A percentile compares a stretch with the other conserved stretches of the same genome.
phyloP scores from a whole-genome alignment of 2,113 vertebrate genomes.

The Neomonachus schauinslandi region DNA sequence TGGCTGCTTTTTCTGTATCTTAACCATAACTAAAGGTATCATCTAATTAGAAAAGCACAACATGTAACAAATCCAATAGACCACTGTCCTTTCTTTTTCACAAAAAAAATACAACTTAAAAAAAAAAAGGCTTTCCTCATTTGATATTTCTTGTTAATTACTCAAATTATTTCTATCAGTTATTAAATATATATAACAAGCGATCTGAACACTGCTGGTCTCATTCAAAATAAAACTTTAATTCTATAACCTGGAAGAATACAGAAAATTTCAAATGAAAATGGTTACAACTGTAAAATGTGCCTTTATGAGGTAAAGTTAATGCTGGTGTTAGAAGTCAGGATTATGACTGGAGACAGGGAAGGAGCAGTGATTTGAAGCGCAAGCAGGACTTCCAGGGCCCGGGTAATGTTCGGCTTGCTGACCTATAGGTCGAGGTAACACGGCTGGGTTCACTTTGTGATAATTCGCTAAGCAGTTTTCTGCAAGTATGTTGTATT shows the following conservation, averaged over 20 bases:
- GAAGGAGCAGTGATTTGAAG: neutral
- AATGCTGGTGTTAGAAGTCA: neutral
- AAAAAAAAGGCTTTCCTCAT: slow-evolving; percentile 15
- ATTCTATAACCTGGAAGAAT: slow-evolving; percentile 6
- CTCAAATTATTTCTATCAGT: neutral
- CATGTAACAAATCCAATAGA: neutral
- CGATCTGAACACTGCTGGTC: neutral
- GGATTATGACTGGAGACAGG: neutral
- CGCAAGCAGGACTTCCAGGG: neutral
- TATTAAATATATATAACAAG: slow-evolving; percentile 30
- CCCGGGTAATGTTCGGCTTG: neutral
- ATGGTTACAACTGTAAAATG: neutral
- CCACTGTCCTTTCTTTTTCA: slow-evolving; percentile 10
- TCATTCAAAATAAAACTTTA: slow-evolving; percentile 48
- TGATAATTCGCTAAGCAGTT: neutral
- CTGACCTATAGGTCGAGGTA: neutral
- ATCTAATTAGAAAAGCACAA: slow-evolving; percentile 56
- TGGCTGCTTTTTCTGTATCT: neutral
- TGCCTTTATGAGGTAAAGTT: neutral
- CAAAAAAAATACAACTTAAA: neutral
- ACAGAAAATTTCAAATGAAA: slow-evolving; percentile 30
- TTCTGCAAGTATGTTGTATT: slow-evolving; percentile 26
- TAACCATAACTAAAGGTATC: neutral
- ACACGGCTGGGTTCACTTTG: neutral
- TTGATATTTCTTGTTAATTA: slow-evolving; percentile 38